Conservation (phyloP, 2,113 vertebrate genomes). For the Epinephelus fuscoguttatus region DNA sequence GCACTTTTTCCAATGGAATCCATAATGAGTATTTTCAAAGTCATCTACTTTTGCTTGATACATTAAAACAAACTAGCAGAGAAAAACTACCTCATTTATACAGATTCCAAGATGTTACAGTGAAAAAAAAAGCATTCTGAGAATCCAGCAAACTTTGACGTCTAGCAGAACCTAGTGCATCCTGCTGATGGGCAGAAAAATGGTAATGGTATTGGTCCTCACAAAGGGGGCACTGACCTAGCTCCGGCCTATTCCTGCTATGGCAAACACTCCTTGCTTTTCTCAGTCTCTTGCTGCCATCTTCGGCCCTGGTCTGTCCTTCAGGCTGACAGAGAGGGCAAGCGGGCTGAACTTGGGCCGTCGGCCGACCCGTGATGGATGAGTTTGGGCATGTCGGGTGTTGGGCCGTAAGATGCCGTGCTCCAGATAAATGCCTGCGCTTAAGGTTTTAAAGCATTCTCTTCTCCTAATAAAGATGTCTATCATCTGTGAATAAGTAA, state of each 20-base stretch:
- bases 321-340: slow-evolving; percentile 72
- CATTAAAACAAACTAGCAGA: slow-evolving; percentile 28
- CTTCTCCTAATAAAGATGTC: slow-evolving; percentile 81
- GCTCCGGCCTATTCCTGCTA: slow-evolving; percentile 2
- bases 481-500: slow-evolving; percentile 81
- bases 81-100: background rate
- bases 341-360: slow-evolving; percentile 53
- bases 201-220: slow-evolving; percentile 16
- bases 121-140: background rate
- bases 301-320: slow-evolving; percentile 63
- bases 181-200: slow-evolving; percentile 36
- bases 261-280: slow-evolving; percentile 14
- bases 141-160: slow-evolving; percentile 24
- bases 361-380: slow-evolving; percentile 70
- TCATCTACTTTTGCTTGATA: slow-evolving; percentile 41
- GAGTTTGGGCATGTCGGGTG: slow-evolving; percentile 51
- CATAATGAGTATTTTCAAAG: slow-evolving; percentile 69
- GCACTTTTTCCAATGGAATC: slow-evolving; percentile 57
- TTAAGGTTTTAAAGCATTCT: slow-evolving; percentile 75
- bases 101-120: background rate
- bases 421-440: slow-evolving; percentile 71
- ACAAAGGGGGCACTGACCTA: slow-evolving; percentile 19
- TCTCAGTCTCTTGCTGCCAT: slow-evolving; percentile 20
- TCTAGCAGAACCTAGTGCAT: background rate
- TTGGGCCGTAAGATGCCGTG: slow-evolving; percentile 51